A percentile compares a stretch with the other conserved stretches of the same genome.
Evolutionary conservation across 2,888 invertebrate genomes (phyloP).

Genomic region (Dugesia japonica): DNA sequence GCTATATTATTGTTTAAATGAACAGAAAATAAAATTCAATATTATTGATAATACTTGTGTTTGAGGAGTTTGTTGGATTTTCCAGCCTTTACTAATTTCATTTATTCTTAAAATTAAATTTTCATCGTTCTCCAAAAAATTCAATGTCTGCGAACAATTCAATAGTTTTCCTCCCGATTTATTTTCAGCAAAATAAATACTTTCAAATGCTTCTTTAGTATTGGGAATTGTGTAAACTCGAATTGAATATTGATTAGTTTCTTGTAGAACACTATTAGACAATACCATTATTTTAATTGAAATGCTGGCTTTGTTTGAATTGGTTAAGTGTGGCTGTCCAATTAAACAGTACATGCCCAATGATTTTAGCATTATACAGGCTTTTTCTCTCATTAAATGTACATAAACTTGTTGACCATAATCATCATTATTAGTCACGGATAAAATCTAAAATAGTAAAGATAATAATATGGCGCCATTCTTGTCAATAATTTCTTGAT

Average conservation of each 20-base stretch:
- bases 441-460: neutral
- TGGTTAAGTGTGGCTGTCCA: neutral
- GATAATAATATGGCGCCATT: neutral
- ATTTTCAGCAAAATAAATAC: neutral
- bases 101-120: neutral
- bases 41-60: neutral
- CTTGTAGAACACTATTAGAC: neutral
- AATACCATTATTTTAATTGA: neutral
- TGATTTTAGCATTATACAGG: slow-evolving; percentile 3
- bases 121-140: neutral
- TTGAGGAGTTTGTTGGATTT: neutral
- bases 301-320: neutral
- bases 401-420: neutral
- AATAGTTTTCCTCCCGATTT: neutral
- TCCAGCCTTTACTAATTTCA: slow-evolving; percentile 10
- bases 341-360: neutral
- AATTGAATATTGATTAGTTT: neutral
- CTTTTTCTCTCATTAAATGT: neutral
- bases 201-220: slow-evolving; percentile 3
- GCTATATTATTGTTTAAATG: neutral
- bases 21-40: neutral
- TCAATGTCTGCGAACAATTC: neutral
- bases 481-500: neutral
- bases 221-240: neutral
- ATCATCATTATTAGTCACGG: neutral